Percentiles rank a stretch among this genome's conserved stretches.
Evolutionary conservation across 2,113 vertebrate species (phyloP).

Genomic region (Diadophis punctatus): DNA sequence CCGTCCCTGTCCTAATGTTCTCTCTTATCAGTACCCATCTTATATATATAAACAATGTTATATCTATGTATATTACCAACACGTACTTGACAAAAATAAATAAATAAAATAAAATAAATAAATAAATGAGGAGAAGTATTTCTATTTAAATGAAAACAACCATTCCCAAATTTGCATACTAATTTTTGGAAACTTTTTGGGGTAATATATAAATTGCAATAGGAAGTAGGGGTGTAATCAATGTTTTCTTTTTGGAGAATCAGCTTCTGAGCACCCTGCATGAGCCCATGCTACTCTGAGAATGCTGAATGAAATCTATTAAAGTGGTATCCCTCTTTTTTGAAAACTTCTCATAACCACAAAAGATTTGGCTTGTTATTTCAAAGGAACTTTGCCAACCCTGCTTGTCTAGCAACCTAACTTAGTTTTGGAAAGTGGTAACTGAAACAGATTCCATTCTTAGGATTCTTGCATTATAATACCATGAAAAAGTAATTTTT

Average conservation of each 20-base stretch:
- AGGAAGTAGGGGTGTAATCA: background rate
- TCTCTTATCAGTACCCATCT: too few relatives aligned
- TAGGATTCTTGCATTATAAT: slow-evolving; percentile 40
- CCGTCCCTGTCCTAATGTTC: too few relatives aligned
- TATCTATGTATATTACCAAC: too few relatives aligned
- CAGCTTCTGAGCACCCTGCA: background rate
- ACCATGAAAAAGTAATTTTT: slow-evolving; percentile 53
- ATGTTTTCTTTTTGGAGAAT: background rate
- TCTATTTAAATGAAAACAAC: background rate
- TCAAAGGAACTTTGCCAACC: background rate
- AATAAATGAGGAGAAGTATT: too few relatives aligned
- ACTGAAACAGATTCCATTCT: slow-evolving; percentile 40
- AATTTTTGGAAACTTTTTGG: background rate
- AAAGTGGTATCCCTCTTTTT: background rate
- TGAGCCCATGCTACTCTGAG: background rate
- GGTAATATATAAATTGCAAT: background rate
- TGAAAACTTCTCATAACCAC: background rate
- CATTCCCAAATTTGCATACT: background rate
- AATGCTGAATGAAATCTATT: background rate
- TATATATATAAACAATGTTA: too few relatives aligned
- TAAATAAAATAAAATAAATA: too few relatives aligned
- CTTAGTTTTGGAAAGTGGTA: slow-evolving; percentile 24
- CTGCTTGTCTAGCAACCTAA: background rate
- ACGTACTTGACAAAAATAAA: too few relatives aligned
- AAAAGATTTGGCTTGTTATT: background rate